Evolutionary conservation across 1,140 invertebrate species (phyloP).

Genomic region (Cotesia glomerata): DNA sequence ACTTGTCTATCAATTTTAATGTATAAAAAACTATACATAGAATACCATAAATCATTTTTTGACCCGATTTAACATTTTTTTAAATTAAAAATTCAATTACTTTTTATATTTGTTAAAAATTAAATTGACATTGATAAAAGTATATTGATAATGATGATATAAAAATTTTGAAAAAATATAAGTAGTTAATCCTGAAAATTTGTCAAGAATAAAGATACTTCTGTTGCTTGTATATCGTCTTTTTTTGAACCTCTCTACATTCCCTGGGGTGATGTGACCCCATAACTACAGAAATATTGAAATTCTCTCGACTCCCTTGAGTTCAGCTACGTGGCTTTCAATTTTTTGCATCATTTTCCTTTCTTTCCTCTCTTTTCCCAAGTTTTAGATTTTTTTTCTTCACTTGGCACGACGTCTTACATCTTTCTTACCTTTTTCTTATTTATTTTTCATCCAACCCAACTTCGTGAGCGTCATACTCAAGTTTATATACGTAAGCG

Average conservation of each 20-base stretch:
- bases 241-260: slow-evolving; percentile 14
- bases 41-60: no score
- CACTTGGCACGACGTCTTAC: not conserved
- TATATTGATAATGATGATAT: not conserved
- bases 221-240: slow-evolving; percentile 18
- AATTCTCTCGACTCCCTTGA: slow-evolving; percentile 33
- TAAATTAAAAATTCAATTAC: no score
- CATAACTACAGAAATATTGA: slow-evolving; percentile 44
- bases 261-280: slow-evolving; percentile 33
- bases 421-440: not conserved
- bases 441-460: not conserved
- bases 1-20: no score
- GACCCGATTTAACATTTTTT: no score
- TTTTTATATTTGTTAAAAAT: no score
- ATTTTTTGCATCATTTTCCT: slow-evolving; percentile 3
- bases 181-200: slow-evolving; percentile 28
- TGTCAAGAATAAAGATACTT: slow-evolving; percentile 28
- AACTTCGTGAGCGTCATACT: slow-evolving; percentile 30
- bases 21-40: no score
- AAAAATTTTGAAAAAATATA: not conserved
- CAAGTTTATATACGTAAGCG: slow-evolving; percentile 6
- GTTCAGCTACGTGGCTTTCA: not conserved
- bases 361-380: not conserved
- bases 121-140: not conserved
- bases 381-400: not conserved